phyloP scores from a whole-genome alignment of 2,113 vertebrate species.

The Petaurus breviceps region DNA sequence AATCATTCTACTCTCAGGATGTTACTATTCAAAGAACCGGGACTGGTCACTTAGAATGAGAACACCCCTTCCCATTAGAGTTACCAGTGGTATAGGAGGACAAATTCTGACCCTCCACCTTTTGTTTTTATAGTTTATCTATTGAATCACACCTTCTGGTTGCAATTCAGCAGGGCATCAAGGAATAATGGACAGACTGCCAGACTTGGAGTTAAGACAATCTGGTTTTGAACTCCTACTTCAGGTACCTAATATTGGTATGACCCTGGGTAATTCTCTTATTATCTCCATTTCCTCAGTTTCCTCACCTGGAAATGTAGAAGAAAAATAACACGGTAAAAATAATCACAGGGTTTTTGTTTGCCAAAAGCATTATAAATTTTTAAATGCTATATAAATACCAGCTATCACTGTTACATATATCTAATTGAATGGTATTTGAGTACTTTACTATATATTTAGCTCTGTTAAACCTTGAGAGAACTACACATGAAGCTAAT shows the following conservation, averaged over 20 bases:
- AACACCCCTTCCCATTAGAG: neutral
- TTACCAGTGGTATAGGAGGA: neutral
- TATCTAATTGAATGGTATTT: neutral
- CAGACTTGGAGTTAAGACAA: neutral
- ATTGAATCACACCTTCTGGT: neutral
- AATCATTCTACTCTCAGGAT: neutral
- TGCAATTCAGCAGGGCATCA: neutral
- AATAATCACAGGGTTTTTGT: neutral
- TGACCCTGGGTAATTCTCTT: neutral
- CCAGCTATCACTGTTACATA: neutral
- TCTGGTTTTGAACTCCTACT: neutral
- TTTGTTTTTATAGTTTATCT: neutral
- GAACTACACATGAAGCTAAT: neutral
- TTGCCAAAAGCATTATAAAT: neutral
- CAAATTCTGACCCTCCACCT: neutral
- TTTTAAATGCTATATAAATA: neutral
- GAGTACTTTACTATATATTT: neutral
- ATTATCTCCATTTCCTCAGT: neutral
- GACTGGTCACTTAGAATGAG: constrained; percentile 7
- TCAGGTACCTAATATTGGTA: neutral
- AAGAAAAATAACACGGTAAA: neutral
- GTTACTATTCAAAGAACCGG: neutral
- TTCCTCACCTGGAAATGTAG: neutral
- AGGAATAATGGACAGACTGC: neutral
- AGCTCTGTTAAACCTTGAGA: neutral